Conservation (phyloP, 1,140 invertebrate species). For the Stenopsyche tienmushanensis region DNA sequence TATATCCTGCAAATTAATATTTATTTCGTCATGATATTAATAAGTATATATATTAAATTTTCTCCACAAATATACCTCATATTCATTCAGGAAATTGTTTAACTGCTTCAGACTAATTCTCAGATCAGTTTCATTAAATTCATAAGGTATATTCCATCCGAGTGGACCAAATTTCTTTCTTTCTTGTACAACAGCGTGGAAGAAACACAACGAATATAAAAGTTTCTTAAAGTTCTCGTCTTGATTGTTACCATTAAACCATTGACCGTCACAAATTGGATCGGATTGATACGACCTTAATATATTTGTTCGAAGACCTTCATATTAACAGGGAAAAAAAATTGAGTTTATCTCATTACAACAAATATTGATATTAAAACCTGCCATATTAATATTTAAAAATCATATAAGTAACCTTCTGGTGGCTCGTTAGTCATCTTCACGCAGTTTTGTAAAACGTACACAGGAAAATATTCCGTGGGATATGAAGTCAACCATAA, state of each 20-base stretch:
- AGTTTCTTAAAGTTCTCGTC: conserved; percentile 79
- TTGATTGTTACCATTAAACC: conserved; percentile 84
- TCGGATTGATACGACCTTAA: conserved; percentile 80
- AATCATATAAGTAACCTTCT: conserved; percentile 56
- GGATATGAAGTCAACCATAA: conserved; percentile 95
- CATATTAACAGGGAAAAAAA: conserved; percentile 6
- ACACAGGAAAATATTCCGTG: conserved; percentile 86
- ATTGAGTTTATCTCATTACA: background rate
- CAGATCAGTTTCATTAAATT: conserved; percentile 95
- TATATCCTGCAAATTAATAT: conserved; percentile 60
- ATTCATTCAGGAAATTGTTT: conserved; percentile 86
- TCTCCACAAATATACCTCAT: conserved; percentile 56
- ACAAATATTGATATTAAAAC: background rate
- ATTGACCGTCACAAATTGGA: conserved; percentile 83
- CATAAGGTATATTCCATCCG: conserved; percentile 94
- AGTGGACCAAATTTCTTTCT: conserved; percentile 88
- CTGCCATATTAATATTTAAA: background rate
- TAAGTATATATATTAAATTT: conserved; percentile 1
- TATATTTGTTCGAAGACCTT: conserved; percentile 70
- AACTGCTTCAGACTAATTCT: conserved; percentile 85
- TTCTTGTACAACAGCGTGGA: conserved; percentile 92
- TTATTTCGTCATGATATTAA: background rate
- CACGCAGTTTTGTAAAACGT: conserved; percentile 88
- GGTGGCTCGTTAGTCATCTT: conserved; percentile 97
- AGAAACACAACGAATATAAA: conserved; percentile 89